phyloP scores from a whole-genome alignment of 2,797 vertebrate genomes.

The Anguilla megastoma region DNA sequence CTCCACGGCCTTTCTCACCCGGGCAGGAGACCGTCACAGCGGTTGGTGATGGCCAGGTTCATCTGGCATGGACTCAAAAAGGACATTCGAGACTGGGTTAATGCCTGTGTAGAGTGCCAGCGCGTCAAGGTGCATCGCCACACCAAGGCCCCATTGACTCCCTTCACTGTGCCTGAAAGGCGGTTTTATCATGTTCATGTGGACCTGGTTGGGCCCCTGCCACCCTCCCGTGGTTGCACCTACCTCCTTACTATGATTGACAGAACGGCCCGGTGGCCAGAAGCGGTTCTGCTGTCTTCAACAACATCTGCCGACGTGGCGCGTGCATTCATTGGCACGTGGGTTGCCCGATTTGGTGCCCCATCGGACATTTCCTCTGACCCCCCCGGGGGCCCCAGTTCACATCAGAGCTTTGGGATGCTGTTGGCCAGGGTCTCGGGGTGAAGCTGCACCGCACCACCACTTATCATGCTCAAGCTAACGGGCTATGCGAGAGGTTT shows the following conservation, averaged over 20 bases:
- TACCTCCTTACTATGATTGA: constrained; percentile 27
- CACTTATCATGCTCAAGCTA: constrained; percentile 4
- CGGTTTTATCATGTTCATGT: constrained; percentile 18
- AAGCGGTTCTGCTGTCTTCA: not conserved
- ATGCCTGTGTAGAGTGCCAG: not conserved
- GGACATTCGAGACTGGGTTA: not conserved
- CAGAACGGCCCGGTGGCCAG: not conserved
- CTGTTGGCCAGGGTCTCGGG: not conserved
- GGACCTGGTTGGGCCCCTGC: constrained; percentile 15
- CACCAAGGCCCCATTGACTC: not conserved
- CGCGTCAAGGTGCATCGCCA: not conserved
- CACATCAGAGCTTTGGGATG: constrained; percentile 8
- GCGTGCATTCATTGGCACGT: not conserved
- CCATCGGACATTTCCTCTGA: not conserved
- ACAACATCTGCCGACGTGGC: not conserved
- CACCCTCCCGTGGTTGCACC: not conserved
- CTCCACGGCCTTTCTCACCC: constrained; percentile 30
- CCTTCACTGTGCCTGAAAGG: not conserved
- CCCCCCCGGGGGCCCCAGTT: not conserved
- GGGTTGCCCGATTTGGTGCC: not conserved
- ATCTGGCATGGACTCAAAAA: constrained; percentile 25
- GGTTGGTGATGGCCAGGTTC: constrained; percentile 17
- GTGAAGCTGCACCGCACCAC: constrained; percentile 15
- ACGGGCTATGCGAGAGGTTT: not conserved
- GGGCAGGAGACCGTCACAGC: not conserved